Conservation (phyloP, 2,888 invertebrate genomes). For the Meta bourneti region DNA sequence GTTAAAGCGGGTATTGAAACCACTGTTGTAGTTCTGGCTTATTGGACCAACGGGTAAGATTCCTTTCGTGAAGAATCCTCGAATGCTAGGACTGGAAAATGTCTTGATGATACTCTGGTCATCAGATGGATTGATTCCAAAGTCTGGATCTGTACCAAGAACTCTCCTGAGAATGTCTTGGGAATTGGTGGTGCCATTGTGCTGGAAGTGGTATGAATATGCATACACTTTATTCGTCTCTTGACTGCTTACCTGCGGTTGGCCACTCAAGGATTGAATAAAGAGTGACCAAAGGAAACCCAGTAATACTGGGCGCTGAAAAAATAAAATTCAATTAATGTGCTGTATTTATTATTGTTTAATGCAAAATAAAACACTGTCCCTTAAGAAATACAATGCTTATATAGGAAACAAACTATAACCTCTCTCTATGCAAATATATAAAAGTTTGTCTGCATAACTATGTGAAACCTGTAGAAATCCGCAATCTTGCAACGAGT, state of each 20-base stretch:
- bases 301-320: constrained; percentile 73
- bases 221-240: constrained; percentile 68
- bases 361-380: too few species aligned
- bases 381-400: too few species aligned
- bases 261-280: constrained; percentile 54
- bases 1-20: constrained; percentile 10
- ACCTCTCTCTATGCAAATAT: too few species aligned
- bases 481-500: too few species aligned
- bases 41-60: constrained; percentile 57
- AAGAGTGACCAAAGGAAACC: constrained; percentile 72
- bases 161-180: constrained; percentile 59
- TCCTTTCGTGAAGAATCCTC: constrained; percentile 71
- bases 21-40: constrained; percentile 14
- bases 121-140: constrained; percentile 36
- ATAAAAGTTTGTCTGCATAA: too few species aligned
- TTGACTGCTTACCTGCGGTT: constrained; percentile 66
- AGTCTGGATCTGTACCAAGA: constrained; percentile 57
- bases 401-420: too few species aligned
- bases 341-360: neutral
- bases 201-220: constrained; percentile 71
- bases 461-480: too few species aligned
- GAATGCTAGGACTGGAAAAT: constrained; percentile 65
- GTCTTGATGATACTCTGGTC: constrained; percentile 64
- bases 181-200: constrained; percentile 72
- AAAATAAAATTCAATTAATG: constrained; percentile 17